phyloP scores from a whole-genome alignment of 2,888 invertebrate species.

The Melanargia galathea region DNA sequence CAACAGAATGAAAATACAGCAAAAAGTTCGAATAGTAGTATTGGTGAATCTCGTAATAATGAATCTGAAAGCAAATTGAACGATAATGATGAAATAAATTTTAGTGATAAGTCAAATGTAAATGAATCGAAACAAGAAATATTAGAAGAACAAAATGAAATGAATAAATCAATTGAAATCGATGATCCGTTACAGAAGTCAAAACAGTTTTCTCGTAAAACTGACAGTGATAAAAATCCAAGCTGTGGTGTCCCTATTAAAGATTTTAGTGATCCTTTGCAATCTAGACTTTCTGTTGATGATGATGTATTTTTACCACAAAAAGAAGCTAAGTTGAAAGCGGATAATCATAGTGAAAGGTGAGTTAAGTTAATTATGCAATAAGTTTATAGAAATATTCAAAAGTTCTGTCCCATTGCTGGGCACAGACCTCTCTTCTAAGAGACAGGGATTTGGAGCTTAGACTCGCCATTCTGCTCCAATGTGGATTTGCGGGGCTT shows the following conservation, averaged over 20 bases:
- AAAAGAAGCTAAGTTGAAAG: conserved; percentile 64
- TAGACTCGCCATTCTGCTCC: too few relatives aligned
- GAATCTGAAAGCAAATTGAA: conserved; percentile 26
- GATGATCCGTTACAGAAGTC: conserved; percentile 54
- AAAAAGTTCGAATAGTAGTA: not conserved
- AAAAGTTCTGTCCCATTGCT: too few relatives aligned
- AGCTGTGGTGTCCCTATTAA: conserved; percentile 83
- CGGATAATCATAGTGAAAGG: conserved; percentile 72
- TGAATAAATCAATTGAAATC: conserved; percentile 14
- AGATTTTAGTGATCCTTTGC: conserved; percentile 93
- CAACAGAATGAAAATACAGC: not conserved
- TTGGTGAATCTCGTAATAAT: conserved; percentile 29
- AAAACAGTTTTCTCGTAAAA: conserved; percentile 57
- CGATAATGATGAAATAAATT: conserved; percentile 31
- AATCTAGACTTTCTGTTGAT: conserved; percentile 72
- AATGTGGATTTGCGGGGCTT: too few relatives aligned
- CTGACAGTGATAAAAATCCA: conserved; percentile 66
- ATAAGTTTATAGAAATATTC: too few relatives aligned
- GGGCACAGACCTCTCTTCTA: too few relatives aligned
- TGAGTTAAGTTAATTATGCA: conserved; percentile 42
- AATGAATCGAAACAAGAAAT: not conserved
- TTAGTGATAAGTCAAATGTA: conserved; percentile 29
- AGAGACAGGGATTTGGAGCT: too few relatives aligned
- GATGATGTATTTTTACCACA: conserved; percentile 76
- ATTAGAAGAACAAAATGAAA: conserved; percentile 4